Evolutionary conservation across 37 sponge, comb jelly and placozoan genomes (phyloP), one percentile per base, ranked within the genome.

Genomic region (Beroe ovata): DNA sequence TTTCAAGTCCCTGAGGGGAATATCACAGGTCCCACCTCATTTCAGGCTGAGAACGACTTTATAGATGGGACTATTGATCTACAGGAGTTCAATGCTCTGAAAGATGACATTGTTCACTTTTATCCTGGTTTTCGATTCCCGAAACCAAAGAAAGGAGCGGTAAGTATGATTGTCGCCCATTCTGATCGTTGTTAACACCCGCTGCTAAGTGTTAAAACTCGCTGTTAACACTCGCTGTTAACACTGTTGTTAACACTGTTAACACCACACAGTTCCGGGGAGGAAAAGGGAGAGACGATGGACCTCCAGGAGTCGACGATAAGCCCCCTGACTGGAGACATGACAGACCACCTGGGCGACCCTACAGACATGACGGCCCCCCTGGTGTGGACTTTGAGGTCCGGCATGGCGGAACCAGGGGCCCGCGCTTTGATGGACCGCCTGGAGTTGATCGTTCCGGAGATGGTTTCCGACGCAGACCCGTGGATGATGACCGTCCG

Each of bases 71-170:
- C 16, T 41, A 77, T 77, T 28, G 84, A 77, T 20, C 22, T 21
- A 0, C 23, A 16, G n/a, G 84, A 77, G 54, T 77, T 77, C 54
- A 33, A 77, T 30, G 84, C 84, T 77, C 84, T 77, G 11, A 39
- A 42, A 36, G 84, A 77, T 40, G 84, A 77, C 47, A 77, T 77
- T n/a, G 8, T 11, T 19, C 33, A 77, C 54, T 42, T 25, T 40
- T 77, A 32, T 54, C 84, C 84, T 42, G 47, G 28, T 14, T 77
- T 77, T 54, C 3, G 84, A 36, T 77, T 77, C 84, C 84, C 84
- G 4, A 21, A 54, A 23, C 47, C 38, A 16, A 6, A 71, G 21
- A 39, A 54, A 23, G 38, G 38, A 29, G 26, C 47, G 84, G 84
- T 42, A 1, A 25, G 63, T 20, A 3, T 62, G 8, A 25, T 62